Conservation (phyloP, 2,888 invertebrate genomes). For the Nezara viridula region DNA sequence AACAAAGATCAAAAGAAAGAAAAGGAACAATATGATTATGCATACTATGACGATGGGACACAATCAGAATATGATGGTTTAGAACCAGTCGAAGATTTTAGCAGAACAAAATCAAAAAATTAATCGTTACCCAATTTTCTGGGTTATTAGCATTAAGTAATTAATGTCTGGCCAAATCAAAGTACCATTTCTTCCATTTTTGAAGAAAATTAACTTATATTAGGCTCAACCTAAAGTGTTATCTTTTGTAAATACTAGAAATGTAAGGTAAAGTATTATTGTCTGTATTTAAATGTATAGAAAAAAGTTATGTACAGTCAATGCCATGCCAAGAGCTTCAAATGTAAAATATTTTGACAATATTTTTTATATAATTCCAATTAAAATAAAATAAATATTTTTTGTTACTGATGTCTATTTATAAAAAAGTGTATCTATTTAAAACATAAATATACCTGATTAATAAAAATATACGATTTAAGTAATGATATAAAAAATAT, state of each 20-base stretch:
- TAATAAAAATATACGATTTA: neutral
- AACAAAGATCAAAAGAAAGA: conserved; percentile 60
- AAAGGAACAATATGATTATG: conserved; percentile 83
- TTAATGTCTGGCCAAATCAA: conserved; percentile 54
- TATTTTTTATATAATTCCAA: conserved; percentile 6
- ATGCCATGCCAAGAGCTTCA: conserved; percentile 36
- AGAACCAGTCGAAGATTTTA: conserved; percentile 67
- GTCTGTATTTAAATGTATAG: conserved; percentile 55
- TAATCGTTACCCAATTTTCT: conserved; percentile 41
- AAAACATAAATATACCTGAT: neutral
- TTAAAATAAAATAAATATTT: conserved; percentile 23
- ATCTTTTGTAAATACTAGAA: conserved; percentile 58
- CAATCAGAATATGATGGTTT: conserved; percentile 70
- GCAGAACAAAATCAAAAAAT: conserved; percentile 65
- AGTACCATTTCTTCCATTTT: conserved; percentile 44
- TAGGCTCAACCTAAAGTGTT: conserved; percentile 45
- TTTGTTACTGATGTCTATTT: conserved; percentile 48
- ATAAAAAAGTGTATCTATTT: conserved; percentile 42
- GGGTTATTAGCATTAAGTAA: conserved; percentile 53
- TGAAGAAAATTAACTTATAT: conserved; percentile 37
- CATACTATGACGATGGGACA: conserved; percentile 82
- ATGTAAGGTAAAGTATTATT: conserved; percentile 52
- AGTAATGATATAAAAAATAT: neutral
- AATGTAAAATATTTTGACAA: conserved; percentile 43
- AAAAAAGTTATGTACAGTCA: conserved; percentile 53